A percentile compares a stretch with the other conserved stretches of the same genome.
These are phyloP conservation scores for Hirtodrosophila confusa DNA, from an alignment of 2,888 invertebrate species.

Conservation along the genomic window DNA sequence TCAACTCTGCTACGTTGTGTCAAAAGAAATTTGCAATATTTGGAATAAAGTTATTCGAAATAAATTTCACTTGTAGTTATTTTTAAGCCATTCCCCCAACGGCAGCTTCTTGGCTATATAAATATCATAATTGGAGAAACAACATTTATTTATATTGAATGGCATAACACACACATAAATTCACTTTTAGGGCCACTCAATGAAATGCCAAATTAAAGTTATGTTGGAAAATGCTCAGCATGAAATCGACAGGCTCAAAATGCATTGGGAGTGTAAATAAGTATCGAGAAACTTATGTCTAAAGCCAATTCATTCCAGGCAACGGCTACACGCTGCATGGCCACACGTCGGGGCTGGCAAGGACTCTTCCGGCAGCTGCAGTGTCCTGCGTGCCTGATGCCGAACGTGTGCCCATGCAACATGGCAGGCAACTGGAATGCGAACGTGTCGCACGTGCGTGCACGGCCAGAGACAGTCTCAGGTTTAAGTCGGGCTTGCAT, in stretches of 20 bases:
- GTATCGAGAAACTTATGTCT: conserved; percentile 49
- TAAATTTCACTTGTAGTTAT: conserved; percentile 8
- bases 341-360: conserved; percentile 43
- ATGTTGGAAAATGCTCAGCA: conserved; percentile 21
- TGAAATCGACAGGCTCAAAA: conserved; percentile 37
- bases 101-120: not conserved
- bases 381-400: conserved; percentile 17
- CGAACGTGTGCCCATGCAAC: conserved; percentile 24
- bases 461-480: conserved; percentile 33
- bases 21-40: not conserved
- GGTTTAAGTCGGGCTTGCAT: conserved; percentile 48
- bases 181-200: conserved; percentile 39
- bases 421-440: conserved; percentile 33
- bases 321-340: conserved; percentile 32
- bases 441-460: conserved; percentile 72
- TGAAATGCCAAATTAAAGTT: conserved; percentile 37
- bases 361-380: conserved; percentile 29
- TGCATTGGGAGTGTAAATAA: conserved; percentile 66
- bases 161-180: not conserved
- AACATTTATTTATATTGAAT: conserved; percentile 13
- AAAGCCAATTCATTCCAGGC: conserved; percentile 51
- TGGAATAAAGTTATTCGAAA: not conserved
- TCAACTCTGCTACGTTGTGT: not conserved
- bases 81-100: too few relatives aligned
- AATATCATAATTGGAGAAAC: not conserved